Conservation (phyloP, 1,140 invertebrate species). For the Drosophila aff. region DNA sequence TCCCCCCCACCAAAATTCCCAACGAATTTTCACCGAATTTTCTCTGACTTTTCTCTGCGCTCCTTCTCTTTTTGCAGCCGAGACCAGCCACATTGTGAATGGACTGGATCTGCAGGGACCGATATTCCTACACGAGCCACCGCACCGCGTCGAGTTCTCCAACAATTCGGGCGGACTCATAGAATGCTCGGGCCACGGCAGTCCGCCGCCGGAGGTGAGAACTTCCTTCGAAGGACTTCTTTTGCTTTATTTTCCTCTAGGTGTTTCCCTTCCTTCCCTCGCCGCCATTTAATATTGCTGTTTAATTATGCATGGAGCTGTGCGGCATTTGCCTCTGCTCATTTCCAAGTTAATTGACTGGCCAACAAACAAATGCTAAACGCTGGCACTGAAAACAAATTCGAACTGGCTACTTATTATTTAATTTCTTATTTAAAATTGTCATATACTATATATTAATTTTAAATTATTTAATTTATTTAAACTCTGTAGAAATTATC, state of each 20-base stretch:
- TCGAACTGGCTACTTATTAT: too few species aligned
- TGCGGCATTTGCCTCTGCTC: constrained; percentile 50
- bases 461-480: background rate
- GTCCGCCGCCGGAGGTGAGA: constrained; percentile 89
- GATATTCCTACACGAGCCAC: constrained; percentile 91
- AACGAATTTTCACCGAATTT: constrained; percentile 24
- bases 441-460: too few species aligned
- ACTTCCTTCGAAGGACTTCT: constrained; percentile 13
- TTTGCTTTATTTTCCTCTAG: background rate
- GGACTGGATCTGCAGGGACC: constrained; percentile 91
- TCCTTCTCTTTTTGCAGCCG: constrained; percentile 52
- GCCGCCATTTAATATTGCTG: constrained; percentile 52
- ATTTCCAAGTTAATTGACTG: constrained; percentile 77
- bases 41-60: constrained; percentile 2
- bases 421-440: too few species aligned
- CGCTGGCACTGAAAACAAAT: constrained; percentile 8
- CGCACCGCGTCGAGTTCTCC: constrained; percentile 93
- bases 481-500: background rate
- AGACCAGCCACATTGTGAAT: constrained; percentile 73
- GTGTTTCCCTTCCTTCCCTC: constrained; percentile 16
- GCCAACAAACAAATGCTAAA: constrained; percentile 55
- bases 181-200: constrained; percentile 92
- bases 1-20: constrained; percentile 1
- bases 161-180: constrained; percentile 92
- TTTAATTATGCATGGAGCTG: constrained; percentile 76